phyloP scores from a whole-genome alignment of 2,113 vertebrate species.

The Lepus europaeus region DNA sequence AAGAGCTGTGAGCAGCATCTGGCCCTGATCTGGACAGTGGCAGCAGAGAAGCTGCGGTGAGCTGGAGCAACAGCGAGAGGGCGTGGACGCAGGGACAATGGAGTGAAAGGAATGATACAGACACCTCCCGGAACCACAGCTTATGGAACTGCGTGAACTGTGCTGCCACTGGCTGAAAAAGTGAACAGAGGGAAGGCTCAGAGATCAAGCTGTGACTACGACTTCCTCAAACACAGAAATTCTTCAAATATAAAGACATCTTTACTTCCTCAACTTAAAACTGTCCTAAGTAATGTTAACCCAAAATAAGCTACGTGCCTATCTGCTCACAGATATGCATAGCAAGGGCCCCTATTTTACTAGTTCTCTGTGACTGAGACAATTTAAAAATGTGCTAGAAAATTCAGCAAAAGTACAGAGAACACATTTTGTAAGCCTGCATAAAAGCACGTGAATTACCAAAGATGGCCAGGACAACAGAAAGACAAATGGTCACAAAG shows the following conservation, averaged over 20 bases:
- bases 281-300: constrained; percentile 51
- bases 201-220: constrained; percentile 36
- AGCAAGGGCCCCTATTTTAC: background rate
- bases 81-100: background rate
- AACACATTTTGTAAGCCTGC: constrained; percentile 18
- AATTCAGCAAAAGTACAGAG: constrained; percentile 10
- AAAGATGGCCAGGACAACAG: background rate
- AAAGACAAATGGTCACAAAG: constrained; percentile 42
- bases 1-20: background rate
- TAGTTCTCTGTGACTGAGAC: background rate
- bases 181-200: constrained; percentile 55
- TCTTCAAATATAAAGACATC: constrained; percentile 62
- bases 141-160: background rate
- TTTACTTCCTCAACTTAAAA: constrained; percentile 68
- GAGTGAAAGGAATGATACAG: constrained; percentile 30
- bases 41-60: background rate
- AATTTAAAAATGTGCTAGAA: constrained; percentile 46
- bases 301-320: constrained; percentile 25
- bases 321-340: background rate
- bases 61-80: background rate
- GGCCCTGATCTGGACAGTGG: background rate
- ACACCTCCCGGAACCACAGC: background rate
- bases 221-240: constrained; percentile 63
- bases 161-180: background rate
- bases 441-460: background rate